phyloP scores from a whole-genome alignment of 2,888 invertebrate species.

The Pasiphila rectangulata region DNA sequence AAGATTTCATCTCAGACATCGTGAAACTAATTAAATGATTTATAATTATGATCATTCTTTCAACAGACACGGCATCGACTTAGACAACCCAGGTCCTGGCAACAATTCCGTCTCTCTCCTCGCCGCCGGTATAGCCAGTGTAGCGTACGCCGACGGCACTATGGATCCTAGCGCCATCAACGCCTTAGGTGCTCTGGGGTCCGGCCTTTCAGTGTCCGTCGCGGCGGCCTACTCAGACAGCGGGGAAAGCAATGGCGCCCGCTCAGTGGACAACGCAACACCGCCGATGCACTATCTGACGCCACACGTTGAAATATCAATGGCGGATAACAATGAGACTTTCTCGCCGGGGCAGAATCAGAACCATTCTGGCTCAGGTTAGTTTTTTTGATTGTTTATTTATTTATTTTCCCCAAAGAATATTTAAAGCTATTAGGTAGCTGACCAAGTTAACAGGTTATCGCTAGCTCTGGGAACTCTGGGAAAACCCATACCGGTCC shows the following conservation, averaged over 20 bases:
- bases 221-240: conserved; percentile 91
- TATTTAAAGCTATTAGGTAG: no score
- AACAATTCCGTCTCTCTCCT: conserved; percentile 88
- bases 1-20: background rate
- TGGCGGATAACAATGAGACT: conserved; percentile 89
- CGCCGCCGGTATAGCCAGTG: conserved; percentile 83
- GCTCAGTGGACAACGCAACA: conserved; percentile 92
- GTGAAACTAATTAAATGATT: background rate
- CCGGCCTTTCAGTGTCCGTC: conserved; percentile 84
- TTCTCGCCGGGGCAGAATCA: conserved; percentile 81
- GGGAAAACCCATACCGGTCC: no score
- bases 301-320: conserved; percentile 94
- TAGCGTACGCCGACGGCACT: conserved; percentile 79
- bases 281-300: conserved; percentile 95
- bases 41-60: conserved; percentile 22
- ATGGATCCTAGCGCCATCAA: conserved; percentile 75
- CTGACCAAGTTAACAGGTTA: no score
- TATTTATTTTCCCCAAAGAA: no score
- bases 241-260: conserved; percentile 89
- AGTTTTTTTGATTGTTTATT: conserved; percentile 5
- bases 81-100: conserved; percentile 93
- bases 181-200: conserved; percentile 80
- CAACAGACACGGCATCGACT: conserved; percentile 91
- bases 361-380: conserved; percentile 66
- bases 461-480: no score